Evolutionary conservation across 2,888 invertebrate genomes (phyloP).

Genomic region (Teinopalpus imperialis): DNA sequence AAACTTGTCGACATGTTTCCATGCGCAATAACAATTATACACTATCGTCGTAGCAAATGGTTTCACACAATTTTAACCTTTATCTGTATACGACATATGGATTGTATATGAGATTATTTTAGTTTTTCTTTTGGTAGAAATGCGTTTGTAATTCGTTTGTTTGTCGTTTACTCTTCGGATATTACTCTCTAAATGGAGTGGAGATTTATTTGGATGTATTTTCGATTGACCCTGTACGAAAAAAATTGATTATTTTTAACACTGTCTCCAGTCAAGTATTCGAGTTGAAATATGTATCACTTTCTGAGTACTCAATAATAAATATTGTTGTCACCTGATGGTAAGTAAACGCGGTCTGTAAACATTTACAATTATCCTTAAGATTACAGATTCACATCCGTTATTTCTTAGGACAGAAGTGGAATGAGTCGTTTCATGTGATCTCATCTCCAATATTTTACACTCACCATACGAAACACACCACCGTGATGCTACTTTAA

Average conservation of each 20-base stretch:
- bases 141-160: conserved; percentile 41
- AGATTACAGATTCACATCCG: no score
- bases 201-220: conserved; percentile 50
- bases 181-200: conserved; percentile 56
- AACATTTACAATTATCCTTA: no score
- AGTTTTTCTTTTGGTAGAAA: conserved; percentile 24
- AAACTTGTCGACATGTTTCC: conserved; percentile 76
- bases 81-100: background rate
- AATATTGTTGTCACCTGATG: no score
- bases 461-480: no score
- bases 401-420: no score
- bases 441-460: no score
- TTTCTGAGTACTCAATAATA: no score
- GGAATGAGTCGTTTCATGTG: no score
- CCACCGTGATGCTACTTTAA: no score
- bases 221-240: conserved; percentile 8
- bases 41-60: background rate
- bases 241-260: conserved; percentile 9
- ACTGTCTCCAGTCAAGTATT: background rate
- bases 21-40: conserved; percentile 36
- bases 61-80: background rate
- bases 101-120: background rate
- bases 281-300: background rate
- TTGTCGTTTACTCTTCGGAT: conserved; percentile 65
- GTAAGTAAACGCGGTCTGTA: no score